Percentiles rank a stretch among this genome's conserved stretches.
These are phyloP conservation scores for Caenorhabditis virilis DNA, from an alignment of 2,888 invertebrate species.

Conservation along the genomic window DNA sequence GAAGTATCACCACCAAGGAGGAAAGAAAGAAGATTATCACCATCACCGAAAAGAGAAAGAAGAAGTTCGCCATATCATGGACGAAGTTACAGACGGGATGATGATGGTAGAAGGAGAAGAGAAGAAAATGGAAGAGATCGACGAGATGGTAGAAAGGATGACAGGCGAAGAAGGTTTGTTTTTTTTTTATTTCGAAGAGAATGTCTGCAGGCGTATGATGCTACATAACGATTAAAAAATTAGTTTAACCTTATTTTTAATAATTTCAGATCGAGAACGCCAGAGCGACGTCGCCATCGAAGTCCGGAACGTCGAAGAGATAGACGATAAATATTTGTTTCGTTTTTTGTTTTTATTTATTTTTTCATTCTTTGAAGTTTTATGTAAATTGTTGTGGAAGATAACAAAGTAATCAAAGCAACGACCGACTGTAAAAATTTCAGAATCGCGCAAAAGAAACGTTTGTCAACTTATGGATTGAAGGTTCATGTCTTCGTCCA, in stretches of 20 bases:
- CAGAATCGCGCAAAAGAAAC: no score
- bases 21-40: slow-evolving; percentile 11
- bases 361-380: no score
- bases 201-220: no score
- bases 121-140: not conserved
- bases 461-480: no score
- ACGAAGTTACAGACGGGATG: no score
- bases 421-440: no score
- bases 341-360: not conserved
- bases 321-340: slow-evolving; percentile 1
- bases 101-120: slow-evolving; percentile 7
- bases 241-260: no score
- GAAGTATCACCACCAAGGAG: slow-evolving; percentile 10
- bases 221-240: not conserved
- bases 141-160: not conserved
- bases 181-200: not conserved
- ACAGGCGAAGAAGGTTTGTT: not conserved
- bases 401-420: no score
- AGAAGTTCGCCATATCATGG: no score
- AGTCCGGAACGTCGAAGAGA: not conserved
- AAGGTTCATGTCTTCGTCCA: no score
- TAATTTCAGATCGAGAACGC: not conserved
- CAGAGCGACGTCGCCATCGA: not conserved
- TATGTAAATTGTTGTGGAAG: no score
- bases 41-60: slow-evolving; percentile 24